These are phyloP conservation scores for Nebria brevicollis DNA, from an alignment of 2,888 invertebrate genomes.

Conservation along the genomic window DNA sequence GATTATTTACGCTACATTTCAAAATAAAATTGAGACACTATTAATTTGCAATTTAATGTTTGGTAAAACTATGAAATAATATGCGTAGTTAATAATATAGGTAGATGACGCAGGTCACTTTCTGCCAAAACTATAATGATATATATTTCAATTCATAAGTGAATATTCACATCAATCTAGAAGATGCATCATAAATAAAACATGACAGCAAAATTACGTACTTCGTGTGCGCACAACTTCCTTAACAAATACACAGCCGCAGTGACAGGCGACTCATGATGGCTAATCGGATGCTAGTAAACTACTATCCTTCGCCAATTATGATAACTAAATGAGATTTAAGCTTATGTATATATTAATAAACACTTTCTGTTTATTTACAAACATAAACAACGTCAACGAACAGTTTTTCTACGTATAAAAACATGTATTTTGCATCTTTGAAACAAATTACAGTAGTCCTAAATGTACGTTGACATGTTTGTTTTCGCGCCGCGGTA, in stretches of 20 bases:
- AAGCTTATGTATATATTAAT: not conserved
- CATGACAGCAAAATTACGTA: slow-evolving; percentile 26
- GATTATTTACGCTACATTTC: slow-evolving; percentile 2
- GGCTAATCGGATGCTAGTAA: not conserved
- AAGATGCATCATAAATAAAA: slow-evolving; percentile 22
- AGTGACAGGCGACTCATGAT: slow-evolving; percentile 21
- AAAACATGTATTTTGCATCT: no score
- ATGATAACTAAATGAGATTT: slow-evolving; percentile 18
- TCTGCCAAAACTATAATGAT: slow-evolving; percentile 5
- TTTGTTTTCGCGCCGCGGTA: no score
- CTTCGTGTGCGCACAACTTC: slow-evolving; percentile 12
- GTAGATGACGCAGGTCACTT: not conserved
- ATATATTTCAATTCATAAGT: slow-evolving; percentile 20
- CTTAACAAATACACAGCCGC: slow-evolving; percentile 8
- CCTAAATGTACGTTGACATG: no score
- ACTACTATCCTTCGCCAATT: not conserved
- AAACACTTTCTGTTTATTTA: no score
- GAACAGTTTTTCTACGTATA: no score
- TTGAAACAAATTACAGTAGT: no score
- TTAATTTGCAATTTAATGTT: not conserved
- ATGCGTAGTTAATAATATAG: slow-evolving; percentile 2
- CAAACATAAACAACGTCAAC: no score
- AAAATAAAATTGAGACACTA: not conserved
- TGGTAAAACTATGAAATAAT: not conserved
- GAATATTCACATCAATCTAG: slow-evolving; percentile 27